Evolutionary conservation across 2,797 vertebrate species (phyloP), one percentile per base, ranked within the genome.

Genomic region (Acrossocheilus fasciatus): DNA sequence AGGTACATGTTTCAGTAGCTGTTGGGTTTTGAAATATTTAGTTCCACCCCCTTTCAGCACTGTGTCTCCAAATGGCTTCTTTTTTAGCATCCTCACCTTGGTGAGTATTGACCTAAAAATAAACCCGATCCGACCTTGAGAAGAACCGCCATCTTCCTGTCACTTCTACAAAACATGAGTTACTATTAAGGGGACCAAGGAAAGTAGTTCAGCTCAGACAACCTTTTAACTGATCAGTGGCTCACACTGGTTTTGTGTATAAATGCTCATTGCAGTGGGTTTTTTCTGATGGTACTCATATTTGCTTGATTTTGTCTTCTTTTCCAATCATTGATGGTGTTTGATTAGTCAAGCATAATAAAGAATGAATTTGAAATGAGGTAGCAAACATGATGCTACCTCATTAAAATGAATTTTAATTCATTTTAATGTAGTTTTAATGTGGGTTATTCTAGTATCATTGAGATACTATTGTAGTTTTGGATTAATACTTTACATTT

Each of bases 81-180:
- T 79, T 76, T 85, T 84, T 81, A 83, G 83, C 86, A 81, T 68
- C 1, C 70, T 86, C 81, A 87, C 84, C 86, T 88, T 86, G 82
- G 64, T 76, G 81, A 81, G 75, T 52, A 34, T 68, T 90, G 85
- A 85, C 89, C 79, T 87, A 87, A 90, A 90, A 90, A 85, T 81
- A 87, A 83, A 59, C 59, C 74, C 23, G 45, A 79, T 78, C 54
- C 36, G 47, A 77, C 84, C 86, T 84, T 87, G 87, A 90, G 84
- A 72, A 68, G 50, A 8, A 34, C 73, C 45, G 34, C 45, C 66
- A 82, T 84, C 78, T 85, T 69, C 54, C 89, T 82, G 82, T 85
- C 66, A 85, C 72, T 74, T 75, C 70, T 34, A 66, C 82, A 83
- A 75, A 75, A 83, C 41, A 66, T 50, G 72, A 83, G 54, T 75